Base-by-base conservation (phyloP, 2,113 vertebrate species). In the Ailurus styani region DNA sequence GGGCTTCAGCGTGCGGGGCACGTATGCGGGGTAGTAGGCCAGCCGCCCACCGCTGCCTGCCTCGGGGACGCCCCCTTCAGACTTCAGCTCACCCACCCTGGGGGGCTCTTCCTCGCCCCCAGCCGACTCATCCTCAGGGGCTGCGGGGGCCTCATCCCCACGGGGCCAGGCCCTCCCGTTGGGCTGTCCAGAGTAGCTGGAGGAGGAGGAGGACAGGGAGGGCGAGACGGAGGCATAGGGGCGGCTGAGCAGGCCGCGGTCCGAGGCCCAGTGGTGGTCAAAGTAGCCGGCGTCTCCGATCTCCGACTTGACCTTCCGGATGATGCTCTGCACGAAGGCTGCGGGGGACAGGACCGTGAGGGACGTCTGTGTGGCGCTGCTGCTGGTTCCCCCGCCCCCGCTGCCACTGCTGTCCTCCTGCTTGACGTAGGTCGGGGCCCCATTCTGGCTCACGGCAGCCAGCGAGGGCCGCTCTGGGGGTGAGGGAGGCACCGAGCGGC, bases 271-370 rank as follows among this genome's bases (percentile, higher is more conserved):
- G 98, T 99, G 99, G 98, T 99, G 99, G 98, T 99, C 99, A 0
- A 99, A 99, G 97, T 99, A 99, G 87, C 99, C 99, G 0, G 99
- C 99, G 0, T 99, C 99, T 0, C 99, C 99, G 0, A 99, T 99
- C 98, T 99, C 99, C 0, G 99, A 99, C 98, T 99, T 99, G 92
- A 99, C 99, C 98, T 99, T 99, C 3, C 99, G 99, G 98, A 99
- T 99, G 97, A 99, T 99, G 98, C 99, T 99, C 98, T 99, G 99
- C 66, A 99, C 99, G 0, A 99, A 99, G 84, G 99, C 99, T 0
- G 99, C 99, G 0, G 99, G 99, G 0, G 99, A 99, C 8, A 99
- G 99, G 73, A 99, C 99, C 0, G 99, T 99, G 93, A 99, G 98
- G 0, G 99, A 98, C 0, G 99, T 98, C 97, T 99, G 99, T 0